Percentiles rank a stretch among this genome's conserved stretches.
Conservation (phyloP, 1,140 invertebrate species). For the Pseudoatta argentina region DNA sequence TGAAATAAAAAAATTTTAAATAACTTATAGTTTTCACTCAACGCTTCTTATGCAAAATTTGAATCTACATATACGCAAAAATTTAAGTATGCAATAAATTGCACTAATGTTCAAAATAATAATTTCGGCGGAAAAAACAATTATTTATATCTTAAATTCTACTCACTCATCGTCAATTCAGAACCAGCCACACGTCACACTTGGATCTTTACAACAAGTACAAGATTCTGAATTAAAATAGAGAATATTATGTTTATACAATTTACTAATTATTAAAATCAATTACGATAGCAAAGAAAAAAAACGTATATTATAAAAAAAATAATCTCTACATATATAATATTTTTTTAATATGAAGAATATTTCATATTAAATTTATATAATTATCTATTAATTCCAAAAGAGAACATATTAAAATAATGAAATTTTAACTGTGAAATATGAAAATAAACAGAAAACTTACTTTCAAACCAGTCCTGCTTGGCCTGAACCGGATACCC, state of each 20-base stretch:
- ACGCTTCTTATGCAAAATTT: not conserved
- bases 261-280: not conserved
- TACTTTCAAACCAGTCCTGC: not conserved
- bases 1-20: not conserved
- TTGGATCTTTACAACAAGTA: not conserved
- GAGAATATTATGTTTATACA: not conserved
- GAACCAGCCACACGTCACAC: not conserved
- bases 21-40: not conserved
- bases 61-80: not conserved
- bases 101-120: not conserved
- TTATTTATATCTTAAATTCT: not conserved
- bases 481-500: not conserved
- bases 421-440: slow-evolving; percentile 2
- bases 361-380: not conserved
- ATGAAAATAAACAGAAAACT: not conserved
- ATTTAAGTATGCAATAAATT: not conserved
- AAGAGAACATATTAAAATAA: slow-evolving; percentile 1
- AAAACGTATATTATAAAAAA: not conserved
- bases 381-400: not conserved
- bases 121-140: not conserved
- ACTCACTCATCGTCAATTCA: not conserved
- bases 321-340: not conserved
- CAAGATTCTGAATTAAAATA: not conserved
- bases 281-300: not conserved
- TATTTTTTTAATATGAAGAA: not conserved